Conservation (phyloP, 1,140 invertebrate genomes). For the Sycophila sp. region DNA sequence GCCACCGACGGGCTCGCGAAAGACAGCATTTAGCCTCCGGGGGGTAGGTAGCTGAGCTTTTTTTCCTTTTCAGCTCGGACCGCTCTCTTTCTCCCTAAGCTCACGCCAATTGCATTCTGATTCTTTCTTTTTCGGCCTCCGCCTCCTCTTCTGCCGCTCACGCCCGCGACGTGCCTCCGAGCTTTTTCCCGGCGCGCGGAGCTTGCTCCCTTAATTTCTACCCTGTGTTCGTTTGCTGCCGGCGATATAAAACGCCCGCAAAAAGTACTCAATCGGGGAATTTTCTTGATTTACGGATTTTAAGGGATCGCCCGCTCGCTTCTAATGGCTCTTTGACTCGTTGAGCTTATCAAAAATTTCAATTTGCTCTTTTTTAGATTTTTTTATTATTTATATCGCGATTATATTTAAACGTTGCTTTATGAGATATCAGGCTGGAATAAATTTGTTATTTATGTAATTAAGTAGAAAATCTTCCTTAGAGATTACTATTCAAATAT, state of each 20-base stretch:
- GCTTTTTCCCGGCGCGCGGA: slow-evolving; percentile 39
- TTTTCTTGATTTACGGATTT: slow-evolving; percentile 2
- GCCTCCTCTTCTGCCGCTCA: not conserved
- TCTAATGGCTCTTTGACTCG: not conserved
- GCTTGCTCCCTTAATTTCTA: slow-evolving; percentile 21
- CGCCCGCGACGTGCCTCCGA: slow-evolving; percentile 48
- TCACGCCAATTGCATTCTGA: slow-evolving; percentile 57
- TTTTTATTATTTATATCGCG: not conserved
- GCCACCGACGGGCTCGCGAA: not conserved
- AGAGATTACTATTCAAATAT: too few relatives aligned
- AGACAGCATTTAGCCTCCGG: slow-evolving; percentile 22
- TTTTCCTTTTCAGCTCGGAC: too few relatives aligned
- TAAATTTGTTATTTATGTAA: too few relatives aligned
- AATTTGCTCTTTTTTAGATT: too few relatives aligned
- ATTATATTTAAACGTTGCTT: too few relatives aligned
- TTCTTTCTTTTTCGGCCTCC: slow-evolving; percentile 44
- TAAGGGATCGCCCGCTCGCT: not conserved
- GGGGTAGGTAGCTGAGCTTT: slow-evolving; percentile 45
- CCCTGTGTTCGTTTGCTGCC: not conserved
- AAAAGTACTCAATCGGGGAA: slow-evolving; percentile 10
- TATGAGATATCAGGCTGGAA: too few relatives aligned
- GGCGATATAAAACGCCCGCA: not conserved
- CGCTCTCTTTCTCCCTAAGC: slow-evolving; percentile 53
- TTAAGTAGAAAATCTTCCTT: too few relatives aligned
- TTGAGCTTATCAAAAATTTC: too few relatives aligned